A percentile compares a stretch with the other conserved stretches of the same genome.
These are phyloP conservation scores for Sitta carolinensis DNA, from an alignment of 2,797 vertebrate genomes.

Conservation along the genomic window DNA sequence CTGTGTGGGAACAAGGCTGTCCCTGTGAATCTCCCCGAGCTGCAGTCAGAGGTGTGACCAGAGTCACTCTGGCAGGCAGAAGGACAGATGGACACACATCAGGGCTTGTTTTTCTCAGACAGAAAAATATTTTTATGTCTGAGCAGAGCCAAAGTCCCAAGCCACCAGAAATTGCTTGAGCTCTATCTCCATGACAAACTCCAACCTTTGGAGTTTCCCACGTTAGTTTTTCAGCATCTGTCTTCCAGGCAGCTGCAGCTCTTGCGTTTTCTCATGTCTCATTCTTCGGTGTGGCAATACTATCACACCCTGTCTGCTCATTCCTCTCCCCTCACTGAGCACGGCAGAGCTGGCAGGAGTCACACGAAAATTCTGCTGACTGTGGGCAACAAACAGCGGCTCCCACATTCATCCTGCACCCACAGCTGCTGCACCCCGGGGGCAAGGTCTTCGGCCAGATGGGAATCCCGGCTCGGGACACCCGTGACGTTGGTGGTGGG, in stretches of 20 bases:
- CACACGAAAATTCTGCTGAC: not conserved
- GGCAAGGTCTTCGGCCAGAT: not conserved
- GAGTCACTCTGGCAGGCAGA: rapidly evolving
- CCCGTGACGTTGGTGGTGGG: rapidly evolving
- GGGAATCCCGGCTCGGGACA: not conserved
- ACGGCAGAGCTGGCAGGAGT: not conserved
- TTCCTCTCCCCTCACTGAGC: not conserved
- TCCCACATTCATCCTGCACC: not conserved
- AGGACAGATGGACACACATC: not conserved
- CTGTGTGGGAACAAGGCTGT: not conserved
- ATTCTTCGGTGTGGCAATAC: not conserved
- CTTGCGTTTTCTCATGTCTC: constrained; percentile 11
- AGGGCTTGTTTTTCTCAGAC: not conserved
- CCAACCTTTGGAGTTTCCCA: not conserved
- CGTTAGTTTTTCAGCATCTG: not conserved
- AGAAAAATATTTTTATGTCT: not conserved
- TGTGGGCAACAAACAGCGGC: not conserved
- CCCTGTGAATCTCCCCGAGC: rapidly evolving
- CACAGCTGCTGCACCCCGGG: not conserved
- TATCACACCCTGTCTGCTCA: constrained; percentile 32
- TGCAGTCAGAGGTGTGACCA: not conserved
- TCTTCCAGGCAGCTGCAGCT: not conserved
- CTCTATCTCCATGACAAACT: not conserved
- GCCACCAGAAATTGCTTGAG: not conserved
- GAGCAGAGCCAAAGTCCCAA: not conserved